Percentiles rank a stretch among this genome's conserved stretches.
Conservation (phyloP, 2,888 invertebrate species). For the Polylopha cassiicola region DNA sequence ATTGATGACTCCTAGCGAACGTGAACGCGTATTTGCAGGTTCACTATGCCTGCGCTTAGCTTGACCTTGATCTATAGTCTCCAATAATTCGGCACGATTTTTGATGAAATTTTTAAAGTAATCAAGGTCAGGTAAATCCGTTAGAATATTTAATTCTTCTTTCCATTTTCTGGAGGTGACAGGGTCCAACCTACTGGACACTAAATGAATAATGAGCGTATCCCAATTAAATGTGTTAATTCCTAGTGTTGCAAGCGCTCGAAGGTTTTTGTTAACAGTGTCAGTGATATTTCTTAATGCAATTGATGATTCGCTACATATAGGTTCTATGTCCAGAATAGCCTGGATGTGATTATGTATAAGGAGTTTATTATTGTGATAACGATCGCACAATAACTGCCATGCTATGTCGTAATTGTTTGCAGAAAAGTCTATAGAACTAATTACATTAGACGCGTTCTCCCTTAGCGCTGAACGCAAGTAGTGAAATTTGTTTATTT, state of each 20-base stretch:
- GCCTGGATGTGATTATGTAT: conserved; percentile 3
- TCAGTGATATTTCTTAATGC: not conserved
- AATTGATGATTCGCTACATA: conserved; percentile 1
- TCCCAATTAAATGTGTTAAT: not conserved
- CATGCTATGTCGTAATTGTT: conserved; percentile 1
- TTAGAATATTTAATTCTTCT: too few relatives aligned
- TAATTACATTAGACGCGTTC: not conserved
- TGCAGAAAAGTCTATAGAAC: not conserved
- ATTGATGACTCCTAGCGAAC: too few relatives aligned
- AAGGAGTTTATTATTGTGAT: not conserved
- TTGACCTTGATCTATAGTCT: too few relatives aligned
- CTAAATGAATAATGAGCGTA: too few relatives aligned
- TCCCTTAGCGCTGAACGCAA: not conserved
- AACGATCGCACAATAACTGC: not conserved
- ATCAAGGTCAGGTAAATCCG: too few relatives aligned
- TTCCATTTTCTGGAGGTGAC: not conserved
- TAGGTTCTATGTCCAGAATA: not conserved
- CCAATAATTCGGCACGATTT: too few relatives aligned
- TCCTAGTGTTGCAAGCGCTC: not conserved
- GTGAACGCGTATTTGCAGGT: too few relatives aligned
- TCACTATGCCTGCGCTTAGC: too few relatives aligned
- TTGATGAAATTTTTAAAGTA: too few relatives aligned
- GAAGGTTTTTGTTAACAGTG: not conserved
- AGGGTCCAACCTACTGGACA: not conserved
- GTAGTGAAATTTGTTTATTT: too few relatives aligned